Base-by-base conservation (phyloP, 2,797 vertebrate genomes). In the Neostethus bicornis region DNA sequence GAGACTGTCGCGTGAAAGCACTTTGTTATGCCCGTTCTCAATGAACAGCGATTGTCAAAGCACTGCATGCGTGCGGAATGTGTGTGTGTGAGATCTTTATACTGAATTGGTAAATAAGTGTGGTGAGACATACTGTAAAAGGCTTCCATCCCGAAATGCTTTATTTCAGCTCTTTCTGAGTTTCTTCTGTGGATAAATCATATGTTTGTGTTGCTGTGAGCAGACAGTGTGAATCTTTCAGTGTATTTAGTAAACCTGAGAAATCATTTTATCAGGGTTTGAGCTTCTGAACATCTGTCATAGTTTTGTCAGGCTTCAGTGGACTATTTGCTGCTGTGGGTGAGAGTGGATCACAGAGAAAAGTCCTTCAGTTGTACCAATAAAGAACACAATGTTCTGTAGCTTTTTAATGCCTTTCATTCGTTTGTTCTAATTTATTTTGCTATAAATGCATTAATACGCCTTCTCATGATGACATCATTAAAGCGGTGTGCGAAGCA, bases 151-250 rank as follows among this genome's bases (percentile, higher is more conserved):
- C 7, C 7, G 3, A 43, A 19, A 1, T 9, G 4, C 42, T 41
- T 24, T 14, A 20, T 3, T 11, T 4, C 28, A 47, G 57, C 63
- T 51, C 45, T 26, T 6, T 7, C 37, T 11, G 19, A 34, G 21
- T 55, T 41, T 32, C 71, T 32, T 7, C 2, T 16, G 46, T 28
- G 53, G 50, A 64, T 75, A 34, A 48, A 64, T 66, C 63, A 60
- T 20, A 6, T 55, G 16, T 46, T 31, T 35, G 43, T 43, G 42
- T 39, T 42, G 4, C 35, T n/a, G 17, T 56, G 37, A 43, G 37
- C 2, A 58, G 53, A 31, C 32, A 25, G 32, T 3, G 2, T 25
- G 52, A 52, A 16, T 35, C 16, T 6, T 4, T 39, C 51, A 29
- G 50, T 41, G 31, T 47, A 39, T 68, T 61, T 16, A 47, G 26